Base-by-base conservation (phyloP, 1,140 invertebrate species). In the Coelopa frigida region DNA sequence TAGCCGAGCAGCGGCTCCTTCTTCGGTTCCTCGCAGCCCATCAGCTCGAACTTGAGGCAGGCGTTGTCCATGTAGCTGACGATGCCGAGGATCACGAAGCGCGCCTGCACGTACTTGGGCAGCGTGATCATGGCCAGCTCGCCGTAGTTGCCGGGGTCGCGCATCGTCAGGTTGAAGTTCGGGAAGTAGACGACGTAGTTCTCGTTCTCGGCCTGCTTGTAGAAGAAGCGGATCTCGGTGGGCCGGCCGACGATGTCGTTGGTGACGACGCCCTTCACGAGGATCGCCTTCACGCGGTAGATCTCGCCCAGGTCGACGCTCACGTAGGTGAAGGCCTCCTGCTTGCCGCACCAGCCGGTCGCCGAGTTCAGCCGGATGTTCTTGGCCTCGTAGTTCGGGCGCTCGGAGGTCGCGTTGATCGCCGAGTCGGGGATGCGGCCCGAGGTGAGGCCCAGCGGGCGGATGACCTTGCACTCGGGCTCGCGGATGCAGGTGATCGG, bases 181-280 rank as follows among this genome's bases (percentile, higher is more conserved):
- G 93, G 92, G 75, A 94, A 95, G 56, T 96, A 96, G 0, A 95
- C 89, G 6, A 95, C 90, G 58, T 94, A 96, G 58, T 95, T 94
- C 66, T 95, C 92, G 54, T 73, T 83, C 70, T 94, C 91, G 4
- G 86, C 78, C 72, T 91, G 87, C 72, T 97, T 97, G 68, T 97
- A 97, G 76, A 97, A 97, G 72, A 97, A 93, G 47, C 94, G 76
- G 44, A 97, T 91, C 76, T 96, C 92, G 0, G 91, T 96, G 6
- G 92, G 91, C 46, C 92, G 76, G 44, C 92, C 92, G 10, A 94
- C 91, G 40, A 94, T 91, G 58, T 94, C 91, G 54, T 93, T 94
- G 1, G 91, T 94, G 4, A 95, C 87, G 11, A 95, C 91, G 42
- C 92, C 92, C 72, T 94, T 93, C 0, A 94, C 88, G 20, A 94